Conservation (phyloP, 2,888 invertebrate genomes). For the Cantharis lateralis region DNA sequence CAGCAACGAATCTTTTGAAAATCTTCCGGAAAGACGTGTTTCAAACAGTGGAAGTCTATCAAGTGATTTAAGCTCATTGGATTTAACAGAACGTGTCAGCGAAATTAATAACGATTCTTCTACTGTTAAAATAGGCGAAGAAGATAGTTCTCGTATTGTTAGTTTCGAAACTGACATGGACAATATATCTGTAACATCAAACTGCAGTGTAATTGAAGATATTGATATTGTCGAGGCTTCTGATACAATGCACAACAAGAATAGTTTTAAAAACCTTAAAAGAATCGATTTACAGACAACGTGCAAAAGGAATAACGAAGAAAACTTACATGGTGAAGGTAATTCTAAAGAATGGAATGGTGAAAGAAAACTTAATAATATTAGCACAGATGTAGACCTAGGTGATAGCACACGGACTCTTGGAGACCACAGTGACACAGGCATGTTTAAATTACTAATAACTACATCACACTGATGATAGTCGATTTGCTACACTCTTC, state of each 20-base stretch:
- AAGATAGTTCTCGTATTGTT: conserved; percentile 10
- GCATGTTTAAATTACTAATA: conserved; percentile 46
- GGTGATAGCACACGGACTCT: conserved; percentile 45
- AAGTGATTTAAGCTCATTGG: conserved; percentile 33
- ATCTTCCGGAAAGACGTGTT: background rate
- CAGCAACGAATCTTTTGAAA: background rate
- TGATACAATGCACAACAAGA: background rate
- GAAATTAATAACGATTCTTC: conserved; percentile 45
- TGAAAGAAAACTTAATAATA: conserved; percentile 46
- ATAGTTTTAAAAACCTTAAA: background rate
- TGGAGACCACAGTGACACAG: conserved; percentile 52
- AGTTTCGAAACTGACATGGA: conserved; percentile 13
- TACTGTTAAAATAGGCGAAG: conserved; percentile 30
- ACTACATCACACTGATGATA: background rate
- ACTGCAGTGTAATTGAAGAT: conserved; percentile 17
- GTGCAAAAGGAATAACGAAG: conserved; percentile 34
- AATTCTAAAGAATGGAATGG: conserved; percentile 51
- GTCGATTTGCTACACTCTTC: background rate
- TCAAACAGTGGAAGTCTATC: conserved; percentile 6
- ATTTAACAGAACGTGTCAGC: conserved; percentile 41
- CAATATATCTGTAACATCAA: conserved; percentile 22
- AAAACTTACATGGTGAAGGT: conserved; percentile 38
- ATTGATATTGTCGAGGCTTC: background rate
- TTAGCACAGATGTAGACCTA: conserved; percentile 35
- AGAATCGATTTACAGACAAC: background rate